Evolutionary conservation across 2,888 invertebrate species (phyloP).

Genomic region (Ceriagrion tenellum): DNA sequence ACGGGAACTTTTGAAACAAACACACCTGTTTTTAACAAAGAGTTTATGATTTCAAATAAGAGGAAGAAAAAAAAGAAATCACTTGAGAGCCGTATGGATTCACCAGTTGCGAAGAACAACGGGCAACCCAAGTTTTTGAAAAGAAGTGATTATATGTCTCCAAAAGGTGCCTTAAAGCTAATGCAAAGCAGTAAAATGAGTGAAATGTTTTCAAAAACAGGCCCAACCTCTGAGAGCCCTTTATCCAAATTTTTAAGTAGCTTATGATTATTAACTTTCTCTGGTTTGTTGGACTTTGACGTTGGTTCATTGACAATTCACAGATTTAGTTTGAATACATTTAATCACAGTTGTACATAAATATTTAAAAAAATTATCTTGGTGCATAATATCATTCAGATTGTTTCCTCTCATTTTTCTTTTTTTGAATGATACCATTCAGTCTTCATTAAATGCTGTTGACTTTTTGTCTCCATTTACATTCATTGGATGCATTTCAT

Average conservation of each 20-base stretch:
- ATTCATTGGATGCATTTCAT: slow-evolving; percentile 49
- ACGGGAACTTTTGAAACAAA: background rate
- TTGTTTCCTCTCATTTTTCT: background rate
- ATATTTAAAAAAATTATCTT: background rate
- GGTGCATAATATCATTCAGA: background rate
- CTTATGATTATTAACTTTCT: background rate
- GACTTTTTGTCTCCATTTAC: slow-evolving; percentile 23
- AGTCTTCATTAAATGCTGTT: background rate
- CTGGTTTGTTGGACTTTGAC: background rate
- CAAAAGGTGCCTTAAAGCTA: background rate
- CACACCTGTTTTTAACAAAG: background rate
- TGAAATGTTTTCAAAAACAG: background rate
- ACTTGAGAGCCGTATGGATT: background rate
- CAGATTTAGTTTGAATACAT: background rate
- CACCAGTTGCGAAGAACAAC: background rate
- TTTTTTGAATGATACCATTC: background rate
- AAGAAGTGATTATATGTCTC: background rate
- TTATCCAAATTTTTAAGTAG: slow-evolving; percentile 57
- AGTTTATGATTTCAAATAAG: background rate
- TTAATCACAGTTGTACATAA: background rate
- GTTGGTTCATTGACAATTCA: background rate
- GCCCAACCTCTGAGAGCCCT: slow-evolving; percentile 26
- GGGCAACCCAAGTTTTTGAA: background rate
- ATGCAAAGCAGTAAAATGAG: slow-evolving; percentile 16
- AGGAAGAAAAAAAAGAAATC: background rate